Base-by-base conservation (phyloP, 2,113 vertebrate genomes). In the Thermophis baileyi region DNA sequence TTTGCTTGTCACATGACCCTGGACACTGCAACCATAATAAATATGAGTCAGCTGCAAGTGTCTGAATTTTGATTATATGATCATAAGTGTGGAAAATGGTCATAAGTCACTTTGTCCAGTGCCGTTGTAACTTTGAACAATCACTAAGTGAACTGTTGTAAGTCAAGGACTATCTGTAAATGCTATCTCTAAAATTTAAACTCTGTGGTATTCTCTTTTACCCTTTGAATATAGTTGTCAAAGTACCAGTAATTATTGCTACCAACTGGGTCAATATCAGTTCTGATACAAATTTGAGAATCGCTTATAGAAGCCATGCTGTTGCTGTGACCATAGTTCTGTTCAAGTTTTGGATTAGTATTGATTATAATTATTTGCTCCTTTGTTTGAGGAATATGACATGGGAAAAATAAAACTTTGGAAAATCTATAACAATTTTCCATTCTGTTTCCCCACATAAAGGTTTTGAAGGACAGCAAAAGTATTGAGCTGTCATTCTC, bases 121-220 rank as follows among this genome's bases (percentile, higher is more conserved):
- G 63, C 63, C 1, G 1, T 11, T 63, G 27, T n/a, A 69, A 69
- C 30, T 69, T 69, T 63, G 60, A 63, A 63, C 57, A 63, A 47
- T 90, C 1, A 1, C 7, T 93, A 47, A 7, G 6, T 94, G 30
- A 50, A 51, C 51, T 3, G 69, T 85, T 69, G 30, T 85, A 46
- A 40, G 30, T 53, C 53, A 30, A 55, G 55, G 60, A 92, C 27
- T 63, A 63, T 30, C 46, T 92, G 91, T 95, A 94, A 91, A 95
- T 92, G n/a, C 14, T 85, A 74, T 55, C 93, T n/a, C 44, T 91
- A 74, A 74, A 51, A 74, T 94, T 91, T 93, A 85, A 89, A 94
- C 91, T 94, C 40, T 57, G 24, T n/a, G 3, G 93, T 92, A 69
- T 54, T 94, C 12, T 94, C 91, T 94, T 93, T 88, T 88, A 91